phyloP scores from a whole-genome alignment of 2,113 vertebrate genomes.

The Columbina picui region DNA sequence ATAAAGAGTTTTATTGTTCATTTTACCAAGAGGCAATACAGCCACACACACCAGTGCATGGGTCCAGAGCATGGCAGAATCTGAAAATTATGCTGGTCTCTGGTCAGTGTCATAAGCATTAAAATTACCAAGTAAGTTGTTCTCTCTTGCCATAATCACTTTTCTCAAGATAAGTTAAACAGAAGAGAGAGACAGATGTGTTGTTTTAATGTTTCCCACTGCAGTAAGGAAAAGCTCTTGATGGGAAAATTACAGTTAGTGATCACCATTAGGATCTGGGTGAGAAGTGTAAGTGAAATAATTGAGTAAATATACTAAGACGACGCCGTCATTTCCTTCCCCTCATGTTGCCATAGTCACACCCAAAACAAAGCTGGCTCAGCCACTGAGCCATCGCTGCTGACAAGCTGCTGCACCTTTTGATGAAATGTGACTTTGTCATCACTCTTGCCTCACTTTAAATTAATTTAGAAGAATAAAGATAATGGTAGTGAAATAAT shows the following conservation, averaged over 20 bases:
- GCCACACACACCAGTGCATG: rapidly evolving
- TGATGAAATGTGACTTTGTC: background rate
- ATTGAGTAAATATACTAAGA: constrained; percentile 28
- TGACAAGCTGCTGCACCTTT: background rate
- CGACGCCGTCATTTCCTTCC: constrained; percentile 26
- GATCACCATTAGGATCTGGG: background rate
- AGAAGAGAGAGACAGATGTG: background rate
- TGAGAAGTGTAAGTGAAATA: constrained; percentile 58
- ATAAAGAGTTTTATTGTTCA: background rate
- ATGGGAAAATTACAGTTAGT: constrained; percentile 5
- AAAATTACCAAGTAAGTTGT: background rate
- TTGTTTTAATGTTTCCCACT: constrained; percentile 12
- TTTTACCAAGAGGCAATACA: background rate
- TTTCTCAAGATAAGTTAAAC: background rate
- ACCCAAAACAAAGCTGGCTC: constrained; percentile 38
- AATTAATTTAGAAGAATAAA: background rate
- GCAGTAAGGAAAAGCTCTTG: background rate
- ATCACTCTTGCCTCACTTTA: background rate
- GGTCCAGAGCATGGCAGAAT: background rate
- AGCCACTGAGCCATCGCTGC: background rate
- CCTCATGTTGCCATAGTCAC: constrained; percentile 20
- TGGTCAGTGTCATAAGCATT: background rate
- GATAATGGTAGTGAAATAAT: constrained; percentile 6
- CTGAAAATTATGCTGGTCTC: background rate
- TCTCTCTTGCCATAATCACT: background rate